phyloP scores from a whole-genome alignment of 2,113 vertebrate genomes.

The Epinephelus fuscoguttatus region DNA sequence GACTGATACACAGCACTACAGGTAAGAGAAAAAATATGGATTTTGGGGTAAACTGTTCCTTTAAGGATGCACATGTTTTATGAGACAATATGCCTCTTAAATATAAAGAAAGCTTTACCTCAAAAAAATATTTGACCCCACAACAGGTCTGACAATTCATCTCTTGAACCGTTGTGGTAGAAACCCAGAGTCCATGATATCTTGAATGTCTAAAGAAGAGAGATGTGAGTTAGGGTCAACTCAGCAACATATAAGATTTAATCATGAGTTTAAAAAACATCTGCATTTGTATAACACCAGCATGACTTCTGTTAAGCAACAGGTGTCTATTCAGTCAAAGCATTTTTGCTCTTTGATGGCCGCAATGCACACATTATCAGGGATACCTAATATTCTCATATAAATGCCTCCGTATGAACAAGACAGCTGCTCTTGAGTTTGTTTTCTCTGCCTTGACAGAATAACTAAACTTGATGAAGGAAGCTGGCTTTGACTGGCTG shows the following conservation, averaged over 20 bases:
- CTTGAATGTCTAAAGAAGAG: not conserved
- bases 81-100: not conserved
- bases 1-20: too few species aligned
- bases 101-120: not conserved
- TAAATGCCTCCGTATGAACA: slow-evolving; percentile 33
- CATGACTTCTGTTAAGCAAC: slow-evolving; percentile 7
- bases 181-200: not conserved
- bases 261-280: too few species aligned
- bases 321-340: slow-evolving; percentile 20
- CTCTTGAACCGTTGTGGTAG: not conserved
- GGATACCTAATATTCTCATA: slow-evolving; percentile 18
- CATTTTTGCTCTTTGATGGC: slow-evolving; percentile 2
- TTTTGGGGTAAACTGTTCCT: too few species aligned
- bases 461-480: not conserved
- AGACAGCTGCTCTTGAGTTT: slow-evolving; percentile 16
- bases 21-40: too few species aligned
- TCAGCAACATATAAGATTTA: too few species aligned
- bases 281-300: not conserved
- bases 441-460: not conserved
- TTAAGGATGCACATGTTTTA: too few species aligned
- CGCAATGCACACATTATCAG: slow-evolving; percentile 8
- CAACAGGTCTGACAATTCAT: not conserved
- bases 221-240: not conserved
- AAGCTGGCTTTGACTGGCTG: not conserved
- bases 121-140: not conserved